These are phyloP conservation scores for Myotis pilosus DNA, from an alignment of 2,797 vertebrate genomes.

Conservation along the genomic window DNA sequence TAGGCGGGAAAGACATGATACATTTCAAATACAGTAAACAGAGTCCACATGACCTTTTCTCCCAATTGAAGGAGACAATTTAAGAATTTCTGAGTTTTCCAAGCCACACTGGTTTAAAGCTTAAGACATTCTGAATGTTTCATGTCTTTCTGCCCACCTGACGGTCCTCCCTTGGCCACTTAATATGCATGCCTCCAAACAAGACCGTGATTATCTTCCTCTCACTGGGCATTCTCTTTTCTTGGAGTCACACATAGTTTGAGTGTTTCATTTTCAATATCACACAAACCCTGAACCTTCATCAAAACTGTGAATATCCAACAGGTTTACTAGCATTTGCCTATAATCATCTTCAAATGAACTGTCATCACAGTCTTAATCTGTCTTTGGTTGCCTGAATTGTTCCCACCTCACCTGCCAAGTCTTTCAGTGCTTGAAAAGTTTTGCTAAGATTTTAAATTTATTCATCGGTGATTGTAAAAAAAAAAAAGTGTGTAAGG, in stretches of 20 bases:
- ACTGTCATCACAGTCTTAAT: constrained; percentile 84
- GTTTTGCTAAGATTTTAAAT: constrained; percentile 78
- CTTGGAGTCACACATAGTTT: constrained; percentile 73
- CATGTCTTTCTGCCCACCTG: not conserved
- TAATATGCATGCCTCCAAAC: constrained; percentile 13
- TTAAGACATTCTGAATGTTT: not conserved
- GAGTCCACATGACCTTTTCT: not conserved
- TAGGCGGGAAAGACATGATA: not conserved
- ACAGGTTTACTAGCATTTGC: constrained; percentile 80
- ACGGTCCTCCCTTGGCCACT: not conserved
- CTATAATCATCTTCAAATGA: constrained; percentile 83
- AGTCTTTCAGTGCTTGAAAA: constrained; percentile 72
- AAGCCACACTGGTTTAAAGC: not conserved
- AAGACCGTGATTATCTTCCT: not conserved
- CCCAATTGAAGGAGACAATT: not conserved
- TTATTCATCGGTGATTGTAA: constrained; percentile 62
- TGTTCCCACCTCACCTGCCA: constrained; percentile 76
- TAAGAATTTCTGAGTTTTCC: not conserved
- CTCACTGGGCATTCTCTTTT: constrained; percentile 49
- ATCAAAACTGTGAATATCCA: constrained; percentile 83
- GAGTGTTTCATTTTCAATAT: constrained; percentile 83
- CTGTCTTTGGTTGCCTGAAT: constrained; percentile 80
- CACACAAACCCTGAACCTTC: constrained; percentile 75
- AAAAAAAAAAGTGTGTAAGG: not conserved
- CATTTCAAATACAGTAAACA: not conserved